Percentiles rank a stretch among this genome's conserved stretches.
Conservation (phyloP, 2,888 invertebrate species). For the Hermaeophaga mercurialis region DNA sequence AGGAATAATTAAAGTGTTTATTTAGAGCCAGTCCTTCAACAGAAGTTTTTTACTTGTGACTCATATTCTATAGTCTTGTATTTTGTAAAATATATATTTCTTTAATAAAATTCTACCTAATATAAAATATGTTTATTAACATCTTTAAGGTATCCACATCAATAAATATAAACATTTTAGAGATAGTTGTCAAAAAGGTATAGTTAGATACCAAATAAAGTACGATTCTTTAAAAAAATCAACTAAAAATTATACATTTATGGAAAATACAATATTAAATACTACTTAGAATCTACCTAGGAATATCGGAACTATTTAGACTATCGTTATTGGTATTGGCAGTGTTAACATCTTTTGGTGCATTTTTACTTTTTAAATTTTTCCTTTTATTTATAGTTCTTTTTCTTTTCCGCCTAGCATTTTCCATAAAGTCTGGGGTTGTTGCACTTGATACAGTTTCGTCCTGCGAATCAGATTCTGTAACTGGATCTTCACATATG, state of each 20-base stretch:
- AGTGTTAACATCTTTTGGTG: conserved; percentile 18
- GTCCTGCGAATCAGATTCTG: conserved; percentile 28
- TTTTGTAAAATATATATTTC: too few species aligned
- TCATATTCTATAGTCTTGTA: too few species aligned
- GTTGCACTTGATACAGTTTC: conserved; percentile 32
- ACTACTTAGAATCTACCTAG: conserved; percentile 14
- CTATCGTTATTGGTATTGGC: conserved; percentile 27
- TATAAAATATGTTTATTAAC: conserved; percentile 8
- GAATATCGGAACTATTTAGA: conserved; percentile 16
- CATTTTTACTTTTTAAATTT: conserved; percentile 11
- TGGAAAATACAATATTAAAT: conserved; percentile 10
- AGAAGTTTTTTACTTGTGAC: too few species aligned
- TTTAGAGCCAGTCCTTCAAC: too few species aligned
- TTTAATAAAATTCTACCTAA: too few species aligned
- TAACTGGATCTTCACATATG: conserved; percentile 21
- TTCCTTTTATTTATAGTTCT: conserved; percentile 1
- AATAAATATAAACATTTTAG: conserved; percentile 13
- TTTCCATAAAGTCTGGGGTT: conserved; percentile 18
- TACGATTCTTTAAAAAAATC: conserved; percentile 12
- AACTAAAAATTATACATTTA: conserved; percentile 14
- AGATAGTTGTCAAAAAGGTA: background rate
- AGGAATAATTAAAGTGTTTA: too few species aligned
- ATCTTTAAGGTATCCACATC: background rate
- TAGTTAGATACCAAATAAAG: conserved; percentile 15
- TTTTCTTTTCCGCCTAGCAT: conserved; percentile 15